These are phyloP conservation scores for Schizopygopsis pylzovi DNA, from an alignment of 2,797 vertebrate species.

Conservation along the genomic window DNA sequence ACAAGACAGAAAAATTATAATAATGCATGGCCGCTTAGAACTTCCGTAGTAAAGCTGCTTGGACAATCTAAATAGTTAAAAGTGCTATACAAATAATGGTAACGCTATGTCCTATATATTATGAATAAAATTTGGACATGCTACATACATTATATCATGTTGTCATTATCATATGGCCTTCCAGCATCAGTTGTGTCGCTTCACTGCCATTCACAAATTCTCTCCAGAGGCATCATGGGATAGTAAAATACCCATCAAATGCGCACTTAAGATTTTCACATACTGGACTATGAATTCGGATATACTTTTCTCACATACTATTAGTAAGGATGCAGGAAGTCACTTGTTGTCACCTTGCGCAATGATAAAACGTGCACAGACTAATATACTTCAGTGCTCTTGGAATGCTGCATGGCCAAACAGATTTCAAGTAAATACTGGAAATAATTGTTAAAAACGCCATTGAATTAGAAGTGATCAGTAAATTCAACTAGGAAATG, in stretches of 20 bases:
- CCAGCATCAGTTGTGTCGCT: neutral
- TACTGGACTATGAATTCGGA: too few relatives aligned
- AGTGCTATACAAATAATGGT: too few relatives aligned
- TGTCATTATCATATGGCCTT: neutral
- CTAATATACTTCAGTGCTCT: neutral
- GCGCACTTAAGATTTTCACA: neutral
- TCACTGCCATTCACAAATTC: neutral
- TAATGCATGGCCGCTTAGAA: too few relatives aligned
- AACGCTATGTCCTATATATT: neutral
- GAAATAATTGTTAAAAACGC: neutral
- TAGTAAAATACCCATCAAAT: neutral
- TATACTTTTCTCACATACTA: too few relatives aligned
- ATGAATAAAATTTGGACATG: neutral
- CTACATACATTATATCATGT: too few relatives aligned
- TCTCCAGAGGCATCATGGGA: neutral
- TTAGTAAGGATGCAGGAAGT: neutral
- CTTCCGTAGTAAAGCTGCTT: too few relatives aligned
- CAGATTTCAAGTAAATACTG: neutral
- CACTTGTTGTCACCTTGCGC: neutral
- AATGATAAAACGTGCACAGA: neutral
- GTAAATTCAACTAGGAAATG: neutral
- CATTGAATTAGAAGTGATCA: neutral
- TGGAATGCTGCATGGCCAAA: neutral
- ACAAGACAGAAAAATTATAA: too few relatives aligned
- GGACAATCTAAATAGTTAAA: too few relatives aligned